Base-by-base conservation (phyloP, 2,888 invertebrate genomes). In the Oxycera nigricornis region DNA sequence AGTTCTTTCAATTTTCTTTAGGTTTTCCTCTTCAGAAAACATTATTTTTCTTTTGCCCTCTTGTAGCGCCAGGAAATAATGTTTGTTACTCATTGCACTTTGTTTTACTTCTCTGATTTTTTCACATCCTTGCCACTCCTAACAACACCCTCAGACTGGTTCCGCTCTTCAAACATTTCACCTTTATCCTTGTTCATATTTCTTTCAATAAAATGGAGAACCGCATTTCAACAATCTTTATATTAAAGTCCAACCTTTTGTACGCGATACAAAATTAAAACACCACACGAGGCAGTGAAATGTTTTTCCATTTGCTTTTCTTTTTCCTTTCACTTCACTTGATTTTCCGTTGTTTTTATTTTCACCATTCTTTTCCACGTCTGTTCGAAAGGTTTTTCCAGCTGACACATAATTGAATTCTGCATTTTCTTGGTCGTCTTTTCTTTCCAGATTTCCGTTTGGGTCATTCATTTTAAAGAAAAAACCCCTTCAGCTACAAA, bases 141-240 rank as follows among this genome's bases (percentile, higher is more conserved):
- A 35, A 7, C 35, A 35, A 35, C 11, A 35, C 11, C 6, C 35
- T 35, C 35, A 35, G 35, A 35, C 11, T 35, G 6, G 35, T 35
- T n/a, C n/a, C n/a, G n/a, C n/a, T n/a, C 65, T 73, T 73, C 73
- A 73, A 61, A 65, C 65, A 61, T 73, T 74, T 55, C 68, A 67
- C 67, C 41, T 55, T 59, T 74, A 50, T 67, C 67, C 52, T 57
- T 67, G 59, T 67, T 74, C 67, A 57, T 6, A 24, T 11, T 57
- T 62, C 57, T 17, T 17, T 50, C 3, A n/a, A 6, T 4, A 35
- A 35, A 35, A 7, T 7, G 35, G 6, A 35, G 35, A 35, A 11
- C 35, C 35, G 35, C 35, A 35, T 6, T 11, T 11, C 11, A 11
- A n/a, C n/a, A 35, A 35, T 7, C 35, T 35, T 35, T 35, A 11